Evolutionary conservation across 2,888 invertebrate species (phyloP).

Genomic region (Cetonia aurata): DNA sequence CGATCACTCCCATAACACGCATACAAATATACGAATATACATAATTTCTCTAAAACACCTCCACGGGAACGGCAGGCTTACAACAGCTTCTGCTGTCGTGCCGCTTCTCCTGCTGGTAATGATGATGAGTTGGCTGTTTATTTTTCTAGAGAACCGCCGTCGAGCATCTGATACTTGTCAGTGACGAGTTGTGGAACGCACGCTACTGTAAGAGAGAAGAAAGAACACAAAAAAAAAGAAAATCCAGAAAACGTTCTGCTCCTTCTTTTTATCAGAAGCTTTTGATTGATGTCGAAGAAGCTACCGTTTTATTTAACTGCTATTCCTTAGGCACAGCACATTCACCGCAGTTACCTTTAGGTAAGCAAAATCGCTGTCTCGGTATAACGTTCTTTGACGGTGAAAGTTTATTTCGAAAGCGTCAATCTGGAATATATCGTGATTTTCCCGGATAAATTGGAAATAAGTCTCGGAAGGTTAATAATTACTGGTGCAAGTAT

Average conservation of each 20-base stretch:
- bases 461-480: no score
- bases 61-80: slow-evolving; percentile 7
- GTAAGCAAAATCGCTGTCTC: no score
- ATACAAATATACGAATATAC: not conserved
- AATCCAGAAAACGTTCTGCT: not conserved
- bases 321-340: slow-evolving; percentile 22
- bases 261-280: slow-evolving; percentile 41
- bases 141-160: slow-evolving; percentile 28
- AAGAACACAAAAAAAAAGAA: not conserved
- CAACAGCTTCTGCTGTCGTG: slow-evolving; percentile 1
- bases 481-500: no score
- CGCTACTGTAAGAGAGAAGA: not conserved
- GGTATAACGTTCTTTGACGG: no score
- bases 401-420: no score
- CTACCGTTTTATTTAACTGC: slow-evolving; percentile 29
- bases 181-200: slow-evolving; percentile 36
- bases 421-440: no score
- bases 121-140: slow-evolving; percentile 38
- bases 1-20: no score
- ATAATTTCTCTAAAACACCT: slow-evolving; percentile 32
- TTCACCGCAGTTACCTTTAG: no score
- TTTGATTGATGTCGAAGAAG: slow-evolving; percentile 41
- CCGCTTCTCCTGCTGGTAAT: slow-evolving; percentile 25
- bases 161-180: slow-evolving; percentile 38
- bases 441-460: no score